Conservation (phyloP, 1,140 invertebrate genomes). For the Zaprionus ornatus region DNA sequence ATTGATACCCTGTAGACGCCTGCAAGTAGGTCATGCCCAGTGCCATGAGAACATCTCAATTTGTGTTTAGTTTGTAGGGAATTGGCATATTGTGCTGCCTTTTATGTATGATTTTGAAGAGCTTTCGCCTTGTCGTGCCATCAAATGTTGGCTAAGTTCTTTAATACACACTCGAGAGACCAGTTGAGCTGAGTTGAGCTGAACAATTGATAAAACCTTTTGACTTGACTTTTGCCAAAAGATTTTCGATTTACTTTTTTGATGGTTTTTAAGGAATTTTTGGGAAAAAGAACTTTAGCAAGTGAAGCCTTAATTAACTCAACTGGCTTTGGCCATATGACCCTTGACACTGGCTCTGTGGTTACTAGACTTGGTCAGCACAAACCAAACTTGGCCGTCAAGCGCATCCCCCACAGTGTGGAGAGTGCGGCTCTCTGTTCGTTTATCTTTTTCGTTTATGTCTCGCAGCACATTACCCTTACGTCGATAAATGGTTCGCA, state of each 20-base stretch:
- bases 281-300: constrained; percentile 2
- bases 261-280: constrained; percentile 1
- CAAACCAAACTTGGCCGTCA: constrained; percentile 38
- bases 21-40: no score
- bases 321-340: constrained; percentile 35
- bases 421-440: constrained; percentile 9
- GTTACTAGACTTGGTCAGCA: constrained; percentile 13
- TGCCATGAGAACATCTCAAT: neutral
- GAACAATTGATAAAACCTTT: constrained; percentile 2
- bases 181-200: neutral
- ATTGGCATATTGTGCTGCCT: neutral
- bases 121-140: constrained; percentile 1
- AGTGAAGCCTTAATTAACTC: constrained; percentile 59
- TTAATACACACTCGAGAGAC: constrained; percentile 1
- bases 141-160: neutral
- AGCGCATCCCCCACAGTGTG: constrained; percentile 7
- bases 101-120: neutral
- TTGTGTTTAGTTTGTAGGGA: neutral
- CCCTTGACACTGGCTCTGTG: constrained; percentile 20
- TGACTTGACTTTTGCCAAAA: neutral
- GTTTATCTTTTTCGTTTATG: constrained; percentile 57
- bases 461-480: constrained; percentile 34
- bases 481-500: constrained; percentile 31
- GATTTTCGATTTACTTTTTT: neutral
- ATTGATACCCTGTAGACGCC: neutral